phyloP scores from a whole-genome alignment of 2,113 vertebrate species.

The Sminthopsis crassicaudata region DNA sequence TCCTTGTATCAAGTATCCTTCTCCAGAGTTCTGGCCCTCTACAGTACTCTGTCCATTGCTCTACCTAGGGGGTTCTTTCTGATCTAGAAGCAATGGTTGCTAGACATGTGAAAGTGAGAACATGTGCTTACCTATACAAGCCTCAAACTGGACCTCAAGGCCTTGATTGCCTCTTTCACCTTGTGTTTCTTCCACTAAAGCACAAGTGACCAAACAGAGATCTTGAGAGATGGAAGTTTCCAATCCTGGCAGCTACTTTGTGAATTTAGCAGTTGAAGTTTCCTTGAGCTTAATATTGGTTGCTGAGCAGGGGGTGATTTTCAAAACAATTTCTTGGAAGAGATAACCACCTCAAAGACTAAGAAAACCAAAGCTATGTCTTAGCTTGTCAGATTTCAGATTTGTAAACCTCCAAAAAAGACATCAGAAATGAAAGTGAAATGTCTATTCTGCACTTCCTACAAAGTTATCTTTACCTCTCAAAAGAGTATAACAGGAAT shows the following conservation, averaged over 20 bases:
- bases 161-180: too few relatives aligned
- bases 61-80: too few relatives aligned
- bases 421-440: background rate
- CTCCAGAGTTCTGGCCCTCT: too few relatives aligned
- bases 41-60: too few relatives aligned
- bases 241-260: background rate
- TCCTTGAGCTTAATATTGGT: background rate
- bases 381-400: background rate
- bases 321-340: background rate
- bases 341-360: background rate
- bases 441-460: background rate
- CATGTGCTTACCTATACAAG: background rate
- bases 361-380: background rate
- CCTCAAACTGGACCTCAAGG: background rate
- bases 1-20: too few relatives aligned
- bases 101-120: background rate
- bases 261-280: too few relatives aligned
- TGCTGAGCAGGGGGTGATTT: background rate
- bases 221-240: background rate
- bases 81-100: background rate
- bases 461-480: background rate
- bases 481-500: background rate
- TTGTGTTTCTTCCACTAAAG: background rate
- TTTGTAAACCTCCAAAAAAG: background rate
- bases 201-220: background rate